A percentile compares a stretch with the other conserved stretches of the same genome.
These are phyloP conservation scores for Lytechinus variegatus DNA, from an alignment of 35 echinoderm and acorn worm species.

Conservation along the genomic window DNA sequence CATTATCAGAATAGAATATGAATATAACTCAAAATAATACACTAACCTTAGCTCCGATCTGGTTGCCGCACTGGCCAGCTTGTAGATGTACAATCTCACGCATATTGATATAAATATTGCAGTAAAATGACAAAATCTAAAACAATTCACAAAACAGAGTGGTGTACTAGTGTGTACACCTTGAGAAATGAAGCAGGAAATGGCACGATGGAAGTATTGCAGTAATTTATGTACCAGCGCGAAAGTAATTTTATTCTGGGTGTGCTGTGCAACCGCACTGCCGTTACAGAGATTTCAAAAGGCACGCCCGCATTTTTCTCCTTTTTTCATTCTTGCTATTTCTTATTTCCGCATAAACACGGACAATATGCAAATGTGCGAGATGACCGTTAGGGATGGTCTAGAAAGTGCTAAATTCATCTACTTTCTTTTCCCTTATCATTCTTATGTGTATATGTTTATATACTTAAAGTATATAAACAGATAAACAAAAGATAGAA, in stretches of 20 bases:
- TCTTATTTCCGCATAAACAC: neutral
- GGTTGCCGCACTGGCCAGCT: conserved; percentile 86
- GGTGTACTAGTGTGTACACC: neutral
- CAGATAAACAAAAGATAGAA: too few species aligned
- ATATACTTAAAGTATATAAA: too few species aligned
- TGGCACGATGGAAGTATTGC: neutral
- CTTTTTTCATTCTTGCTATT: neutral
- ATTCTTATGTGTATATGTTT: neutral
- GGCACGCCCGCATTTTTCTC: neutral
- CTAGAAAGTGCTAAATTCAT: neutral
- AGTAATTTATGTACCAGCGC: neutral
- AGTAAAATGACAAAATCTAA: neutral
- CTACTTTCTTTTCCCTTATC: neutral
- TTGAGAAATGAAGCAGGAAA: neutral
- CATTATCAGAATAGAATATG: neutral
- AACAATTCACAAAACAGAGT: neutral
- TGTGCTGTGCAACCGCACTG: neutral
- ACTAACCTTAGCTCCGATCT: conserved; percentile 86
- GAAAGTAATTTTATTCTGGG: neutral
- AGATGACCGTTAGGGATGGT: neutral
- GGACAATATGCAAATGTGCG: neutral
- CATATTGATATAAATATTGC: conserved; percentile 58
- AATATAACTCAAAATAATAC: neutral
- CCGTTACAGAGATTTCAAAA: neutral
- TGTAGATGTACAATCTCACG: conserved; percentile 87